These are phyloP conservation scores for Scaptomyza cyrtandrae DNA, from an alignment of 2,888 invertebrate genomes.

Conservation along the genomic window DNA sequence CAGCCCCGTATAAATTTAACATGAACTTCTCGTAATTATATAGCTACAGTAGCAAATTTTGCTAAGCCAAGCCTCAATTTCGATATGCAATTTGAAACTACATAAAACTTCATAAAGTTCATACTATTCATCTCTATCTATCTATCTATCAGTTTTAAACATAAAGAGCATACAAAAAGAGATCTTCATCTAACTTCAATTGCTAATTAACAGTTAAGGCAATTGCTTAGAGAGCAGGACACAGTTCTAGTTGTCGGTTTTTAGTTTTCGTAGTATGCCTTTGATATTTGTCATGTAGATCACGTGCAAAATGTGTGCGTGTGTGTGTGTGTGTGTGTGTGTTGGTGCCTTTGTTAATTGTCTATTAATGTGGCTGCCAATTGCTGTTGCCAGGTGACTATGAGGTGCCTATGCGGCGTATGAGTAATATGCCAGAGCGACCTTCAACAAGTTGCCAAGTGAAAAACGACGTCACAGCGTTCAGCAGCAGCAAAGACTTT, in stretches of 20 bases:
- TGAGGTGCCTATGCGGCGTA: slow-evolving; percentile 39
- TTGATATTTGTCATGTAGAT: slow-evolving; percentile 39
- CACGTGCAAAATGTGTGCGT: slow-evolving; percentile 57
- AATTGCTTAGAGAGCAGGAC: background rate
- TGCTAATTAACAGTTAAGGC: slow-evolving; percentile 35
- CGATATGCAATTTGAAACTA: background rate
- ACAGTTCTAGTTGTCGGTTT: slow-evolving; percentile 5
- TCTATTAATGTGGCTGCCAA: slow-evolving; percentile 62
- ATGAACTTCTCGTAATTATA: background rate
- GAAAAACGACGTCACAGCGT: slow-evolving; percentile 29
- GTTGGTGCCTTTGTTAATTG: slow-evolving; percentile 62
- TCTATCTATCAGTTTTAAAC: background rate
- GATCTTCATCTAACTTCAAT: background rate
- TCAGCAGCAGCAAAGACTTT: slow-evolving; percentile 11
- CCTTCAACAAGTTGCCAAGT: slow-evolving; percentile 73
- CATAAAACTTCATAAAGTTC: no score
- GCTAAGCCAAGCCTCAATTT: background rate
- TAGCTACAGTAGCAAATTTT: background rate
- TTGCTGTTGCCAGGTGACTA: slow-evolving; percentile 56
- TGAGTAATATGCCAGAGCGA: slow-evolving; percentile 62
- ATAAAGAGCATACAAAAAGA: slow-evolving; percentile 9
- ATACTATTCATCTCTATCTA: no score
- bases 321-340: slow-evolving; percentile 8
- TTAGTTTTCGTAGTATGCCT: background rate
- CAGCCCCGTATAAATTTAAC: background rate